phyloP scores from a whole-genome alignment of 2,113 vertebrate genomes.

The Neogobius melanostomus region DNA sequence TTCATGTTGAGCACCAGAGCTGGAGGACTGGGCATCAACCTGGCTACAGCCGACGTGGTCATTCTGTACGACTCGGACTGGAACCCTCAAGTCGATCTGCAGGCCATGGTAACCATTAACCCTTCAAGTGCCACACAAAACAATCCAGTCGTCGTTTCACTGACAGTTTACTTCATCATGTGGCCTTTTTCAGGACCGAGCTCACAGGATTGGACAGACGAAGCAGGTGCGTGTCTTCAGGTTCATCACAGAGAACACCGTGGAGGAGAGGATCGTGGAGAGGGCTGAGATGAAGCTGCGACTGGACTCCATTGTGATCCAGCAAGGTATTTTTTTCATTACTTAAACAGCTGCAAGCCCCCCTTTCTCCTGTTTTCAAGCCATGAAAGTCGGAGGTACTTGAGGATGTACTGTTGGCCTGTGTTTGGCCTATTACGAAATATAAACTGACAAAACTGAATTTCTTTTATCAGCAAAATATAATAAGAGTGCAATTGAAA shows the following conservation, averaged over 20 bases:
- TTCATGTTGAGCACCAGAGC: conserved; percentile 98
- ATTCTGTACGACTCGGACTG: conserved; percentile 98
- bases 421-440: too few species aligned
- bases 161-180: neutral
- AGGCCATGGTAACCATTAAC: conserved; percentile 88
- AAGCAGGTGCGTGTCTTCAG: conserved; percentile 95
- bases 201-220: conserved; percentile 96
- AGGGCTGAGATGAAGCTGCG: conserved; percentile 97
- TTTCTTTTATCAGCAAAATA: too few species aligned
- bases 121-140: neutral
- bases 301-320: conserved; percentile 97
- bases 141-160: neutral
- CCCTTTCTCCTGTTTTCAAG: too few species aligned
- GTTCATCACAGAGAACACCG: conserved; percentile 97
- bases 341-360: too few species aligned
- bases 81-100: conserved; percentile 99
- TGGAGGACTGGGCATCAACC: conserved; percentile 95
- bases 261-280: conserved; percentile 97
- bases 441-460: too few species aligned
- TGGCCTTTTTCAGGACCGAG: conserved; percentile 83
- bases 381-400: too few species aligned
- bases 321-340: conserved; percentile 82
- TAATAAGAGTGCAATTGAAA: too few species aligned
- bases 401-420: too few species aligned
- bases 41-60: conserved; percentile 97